Evolutionary conservation across 92 coral and sea anemone genomes (phyloP).

Genomic region (Porites rus): DNA sequence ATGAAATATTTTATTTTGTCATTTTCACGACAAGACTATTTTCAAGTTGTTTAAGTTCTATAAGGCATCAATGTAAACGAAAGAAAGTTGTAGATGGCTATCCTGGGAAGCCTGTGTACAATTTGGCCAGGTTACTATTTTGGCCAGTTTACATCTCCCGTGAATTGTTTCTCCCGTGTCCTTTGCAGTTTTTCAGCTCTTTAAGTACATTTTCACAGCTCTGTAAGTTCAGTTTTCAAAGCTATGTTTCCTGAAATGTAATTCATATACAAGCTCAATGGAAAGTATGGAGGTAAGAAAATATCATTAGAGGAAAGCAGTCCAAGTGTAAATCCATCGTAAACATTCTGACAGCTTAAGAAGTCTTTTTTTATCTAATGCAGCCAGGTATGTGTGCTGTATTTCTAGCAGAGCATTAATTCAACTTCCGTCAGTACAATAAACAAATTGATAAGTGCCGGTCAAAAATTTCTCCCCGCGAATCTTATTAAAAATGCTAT

Average conservation of each 20-base stretch:
- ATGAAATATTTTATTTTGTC: background rate
- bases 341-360: conserved; percentile 24
- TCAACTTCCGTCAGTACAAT: conserved; percentile 54
- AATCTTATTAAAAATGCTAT: conserved; percentile 30
- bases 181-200: no score
- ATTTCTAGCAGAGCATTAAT: conserved; percentile 35
- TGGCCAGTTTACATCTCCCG: no score
- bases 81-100: background rate
- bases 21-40: background rate
- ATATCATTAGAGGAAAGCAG: no score
- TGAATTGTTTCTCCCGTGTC: no score
- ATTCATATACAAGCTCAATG: no score
- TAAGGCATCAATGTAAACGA: background rate
- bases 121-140: background rate
- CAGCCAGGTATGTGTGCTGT: background rate
- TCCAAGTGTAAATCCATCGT: conserved; percentile 28
- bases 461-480: background rate
- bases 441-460: conserved; percentile 35
- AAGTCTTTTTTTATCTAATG: background rate
- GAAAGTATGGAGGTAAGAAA: no score
- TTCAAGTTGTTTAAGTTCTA: background rate
- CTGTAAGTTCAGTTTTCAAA: no score
- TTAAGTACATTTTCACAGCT: no score
- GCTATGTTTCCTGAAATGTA: no score
- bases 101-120: background rate